Conservation (phyloP, 37 sponge, comb jelly and placozoan species). For the Chondrosia reniformis region DNA sequence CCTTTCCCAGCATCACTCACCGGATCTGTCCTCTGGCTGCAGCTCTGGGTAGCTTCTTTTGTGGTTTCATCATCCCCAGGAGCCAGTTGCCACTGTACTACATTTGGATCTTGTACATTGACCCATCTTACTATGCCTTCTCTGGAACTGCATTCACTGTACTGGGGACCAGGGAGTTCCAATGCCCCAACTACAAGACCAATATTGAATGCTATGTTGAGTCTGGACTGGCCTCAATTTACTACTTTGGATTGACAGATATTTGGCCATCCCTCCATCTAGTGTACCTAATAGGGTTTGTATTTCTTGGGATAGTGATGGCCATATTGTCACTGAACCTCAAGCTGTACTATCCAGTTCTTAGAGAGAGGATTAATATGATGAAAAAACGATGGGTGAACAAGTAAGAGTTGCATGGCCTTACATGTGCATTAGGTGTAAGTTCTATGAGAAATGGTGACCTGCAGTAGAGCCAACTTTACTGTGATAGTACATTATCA, state of each 20-base stretch:
- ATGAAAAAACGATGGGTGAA: not conserved
- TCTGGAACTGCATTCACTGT: slow-evolving; percentile 42
- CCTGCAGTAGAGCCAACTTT: no score
- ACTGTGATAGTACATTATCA: no score
- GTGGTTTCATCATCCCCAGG: slow-evolving; percentile 72
- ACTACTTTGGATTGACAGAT: slow-evolving; percentile 39
- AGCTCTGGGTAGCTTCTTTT: slow-evolving; percentile 69
- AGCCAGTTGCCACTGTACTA: slow-evolving; percentile 54
- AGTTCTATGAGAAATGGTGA: no score
- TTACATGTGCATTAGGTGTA: no score
- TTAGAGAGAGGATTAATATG: not conserved
- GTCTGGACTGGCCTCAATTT: slow-evolving; percentile 34
- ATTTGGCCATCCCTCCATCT: slow-evolving; percentile 42
- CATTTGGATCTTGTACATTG: slow-evolving; percentile 64
- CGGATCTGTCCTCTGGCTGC: slow-evolving; percentile 68
- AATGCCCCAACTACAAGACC: slow-evolving; percentile 16
- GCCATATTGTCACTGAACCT: not conserved
- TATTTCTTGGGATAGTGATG: not conserved
- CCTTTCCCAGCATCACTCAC: slow-evolving; percentile 44
- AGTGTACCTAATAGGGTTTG: slow-evolving; percentile 38
- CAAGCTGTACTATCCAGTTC: not conserved
- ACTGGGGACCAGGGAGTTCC: slow-evolving; percentile 11
- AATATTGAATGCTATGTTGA: slow-evolving; percentile 57
- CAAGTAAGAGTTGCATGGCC: no score
- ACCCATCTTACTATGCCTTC: slow-evolving; percentile 76